Evolutionary conservation across 2,888 invertebrate species (phyloP), one percentile per base, ranked within the genome.

Genomic region (Parapristionchus giblindavisi): DNA sequence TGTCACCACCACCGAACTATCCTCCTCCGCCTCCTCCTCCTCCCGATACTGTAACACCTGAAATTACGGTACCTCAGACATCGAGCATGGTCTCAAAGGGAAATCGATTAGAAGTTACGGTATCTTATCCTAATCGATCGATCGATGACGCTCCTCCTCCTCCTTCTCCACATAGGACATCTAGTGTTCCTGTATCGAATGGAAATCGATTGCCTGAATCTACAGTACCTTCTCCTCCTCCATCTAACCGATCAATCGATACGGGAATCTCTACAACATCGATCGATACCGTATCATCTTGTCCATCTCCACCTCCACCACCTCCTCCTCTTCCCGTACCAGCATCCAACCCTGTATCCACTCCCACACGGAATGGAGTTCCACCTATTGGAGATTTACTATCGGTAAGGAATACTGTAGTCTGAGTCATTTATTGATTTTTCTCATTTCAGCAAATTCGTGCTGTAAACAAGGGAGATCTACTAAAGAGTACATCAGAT

Each of bases 301-400:
- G 32, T 80, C 80, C 56, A 76, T 68, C 56, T 77, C 61, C 52
- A 77, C 43, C 56, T 77, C 76, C 36, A 54, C 24, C 52, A 76
- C 80, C n/a, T 32, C 63, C 21, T 80, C 80, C 43, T 71, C 48
- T 51, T 76, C 79, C 60, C 77, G 29, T 32, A 21, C 1, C 43
- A 24, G 29, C 43, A 5, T 32, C 43, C 29, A 2, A 36, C 6
- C 27, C 66, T 29, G 34, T 66, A 66, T 48, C 66, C 6, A 32
- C 66, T 14, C 21, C 63, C 2, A 17, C 27, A 38, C 29, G 32
- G 38, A 51, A 51, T 32, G 66, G 43, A 43, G 66, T 51, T 48
- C 43, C 66, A 11, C 29, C 66, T 1, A 61, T 34, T 17, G 40
- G 27, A n/a, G 70, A 70, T 36, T 38, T 70, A 17, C 70, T 70